Base-by-base conservation (phyloP, 2,113 vertebrate genomes). In the Elanoides forficatus region DNA sequence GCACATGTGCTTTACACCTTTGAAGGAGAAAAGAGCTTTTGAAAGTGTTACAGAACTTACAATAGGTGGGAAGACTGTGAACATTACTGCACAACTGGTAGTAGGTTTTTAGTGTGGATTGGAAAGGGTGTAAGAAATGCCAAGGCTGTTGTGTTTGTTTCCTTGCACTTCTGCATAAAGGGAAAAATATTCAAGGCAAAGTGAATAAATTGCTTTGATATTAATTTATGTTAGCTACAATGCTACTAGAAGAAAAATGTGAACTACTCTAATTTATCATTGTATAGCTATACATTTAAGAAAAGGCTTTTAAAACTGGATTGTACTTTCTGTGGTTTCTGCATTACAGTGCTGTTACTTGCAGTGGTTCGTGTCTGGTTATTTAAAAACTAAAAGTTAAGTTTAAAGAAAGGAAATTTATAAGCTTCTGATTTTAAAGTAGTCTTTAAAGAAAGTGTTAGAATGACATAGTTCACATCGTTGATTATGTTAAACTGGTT, bases 321-420 rank as follows among this genome's bases (percentile, higher is more conserved):
- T 81, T 34, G 42, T 76, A 27, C 74, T 84, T 60, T 94, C 47
- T 60, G 59, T 85, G 79, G 48, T 72, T 95, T 73, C 76, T 95
- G 59, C 48, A 23, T 76, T 85, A 52, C 30, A 59, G 45, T 52
- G 50, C 48, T 93, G n/a, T 67, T 87, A 43, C 43, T 93, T 89
- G 53, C 55, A 74, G 43, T 91, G 85, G 80, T 95, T 95, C 67
- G 36, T 73, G 36, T 59, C 74, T 89, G 34, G 34, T 83, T 84
- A 71, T 89, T 93, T 71, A 70, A 96, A 93, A 95, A 56, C 65
- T 87, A 85, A 95, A 88, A 95, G 79, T 34, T 58, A 55, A 86
- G 5, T 67, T 86, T 71, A 73, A 93, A 68, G 83, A 86, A 70
- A 70, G 48, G 27, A 81, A 80, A 88, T 63, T 80, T 59, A 56